Base-by-base conservation (phyloP, 1,140 invertebrate genomes). In the Drosophila bocki region DNA sequence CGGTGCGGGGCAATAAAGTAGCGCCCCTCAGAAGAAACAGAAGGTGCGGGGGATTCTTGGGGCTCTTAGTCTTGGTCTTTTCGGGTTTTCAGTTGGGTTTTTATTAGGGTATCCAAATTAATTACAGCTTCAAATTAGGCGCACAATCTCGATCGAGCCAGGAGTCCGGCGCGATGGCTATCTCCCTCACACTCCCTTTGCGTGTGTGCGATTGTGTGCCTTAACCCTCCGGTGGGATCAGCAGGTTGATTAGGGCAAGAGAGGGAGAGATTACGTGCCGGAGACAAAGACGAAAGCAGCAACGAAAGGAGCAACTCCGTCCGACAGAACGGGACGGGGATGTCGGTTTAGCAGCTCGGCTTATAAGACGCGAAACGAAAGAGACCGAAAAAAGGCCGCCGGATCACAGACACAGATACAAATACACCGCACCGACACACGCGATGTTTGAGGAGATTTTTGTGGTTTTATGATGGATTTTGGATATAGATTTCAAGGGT, bases 51-150 rank as follows among this genome's bases (percentile, higher is more conserved):
- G 48, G 63, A 32, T 79, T 45, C 57, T 71, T 64, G 39, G 59
- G 37, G 37, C 29, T 57, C 35, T 59, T 78, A 70, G 62, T 47
- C 41, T 78, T 41, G 59, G 32, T 63, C 26, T 47, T 29, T 35
- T 61, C 9, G 61, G 56, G 37, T 53, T 75, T 44, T 50, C 48
- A 42, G 47, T 64, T 75, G 63, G 22, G n/a, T 84, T 87, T 87
- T 87, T 87, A 88, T 87, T 87, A 81, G 84, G 85, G 85, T 88
- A 90, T 90, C 85, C 85, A 90, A 88, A 88, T 88, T 88, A 88
- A 88, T 88, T 88, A 90, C 85, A 88, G 79, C 85, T 82, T 90
- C 85, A 88, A 88, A 88, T 88, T 88, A 88, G 85, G 78, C 67
- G 50, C 81, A 85, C 83, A 76, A 88, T 88, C 85, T 88, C 88